Evolutionary conservation across 2,113 vertebrate species (phyloP).

Genomic region (Nibea albiflora): DNA sequence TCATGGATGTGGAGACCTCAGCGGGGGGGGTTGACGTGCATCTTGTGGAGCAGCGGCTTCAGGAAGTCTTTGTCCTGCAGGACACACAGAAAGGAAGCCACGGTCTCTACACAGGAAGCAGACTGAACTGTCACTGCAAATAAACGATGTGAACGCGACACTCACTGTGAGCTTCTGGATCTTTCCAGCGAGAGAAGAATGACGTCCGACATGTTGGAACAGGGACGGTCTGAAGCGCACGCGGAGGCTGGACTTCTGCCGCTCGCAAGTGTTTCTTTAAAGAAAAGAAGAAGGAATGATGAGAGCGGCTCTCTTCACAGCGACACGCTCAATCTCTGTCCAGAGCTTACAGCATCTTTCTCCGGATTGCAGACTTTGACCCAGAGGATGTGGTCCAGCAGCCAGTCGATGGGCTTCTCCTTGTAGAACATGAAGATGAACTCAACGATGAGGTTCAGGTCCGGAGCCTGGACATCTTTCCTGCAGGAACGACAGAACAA

Average conservation of each 20-base stretch:
- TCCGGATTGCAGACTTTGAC: constrained; percentile 99
- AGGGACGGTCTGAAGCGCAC: constrained; percentile 98
- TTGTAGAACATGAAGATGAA: constrained; percentile 99
- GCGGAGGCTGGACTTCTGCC: constrained; percentile 96
- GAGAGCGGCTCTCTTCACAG: neutral
- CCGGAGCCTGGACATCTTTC: constrained; percentile 98
- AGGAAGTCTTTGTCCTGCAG: constrained; percentile 98
- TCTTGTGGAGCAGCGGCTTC: constrained; percentile 98
- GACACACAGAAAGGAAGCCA: constrained; percentile 24
- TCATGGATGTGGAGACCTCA: constrained; percentile 96
- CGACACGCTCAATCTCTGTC: neutral
- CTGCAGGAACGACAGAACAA: constrained; percentile 77
- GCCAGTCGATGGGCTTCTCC: constrained; percentile 99
- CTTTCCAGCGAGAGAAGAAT: constrained; percentile 97
- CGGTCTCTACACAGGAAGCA: constrained; percentile 24
- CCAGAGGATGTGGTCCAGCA: constrained; percentile 98
- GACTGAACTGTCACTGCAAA: neutral
- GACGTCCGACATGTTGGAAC: constrained; percentile 97
- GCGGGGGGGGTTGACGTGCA: constrained; percentile 97
- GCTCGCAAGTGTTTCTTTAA: constrained; percentile 96
- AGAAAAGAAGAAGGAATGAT: neutral
- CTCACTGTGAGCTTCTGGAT: constrained; percentile 97
- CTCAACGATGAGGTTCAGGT: constrained; percentile 97
- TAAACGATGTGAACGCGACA: constrained; percentile 40
- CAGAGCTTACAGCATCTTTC: constrained; percentile 93